Conservation (phyloP, 2,888 invertebrate genomes). For the Drosophila robusta region DNA sequence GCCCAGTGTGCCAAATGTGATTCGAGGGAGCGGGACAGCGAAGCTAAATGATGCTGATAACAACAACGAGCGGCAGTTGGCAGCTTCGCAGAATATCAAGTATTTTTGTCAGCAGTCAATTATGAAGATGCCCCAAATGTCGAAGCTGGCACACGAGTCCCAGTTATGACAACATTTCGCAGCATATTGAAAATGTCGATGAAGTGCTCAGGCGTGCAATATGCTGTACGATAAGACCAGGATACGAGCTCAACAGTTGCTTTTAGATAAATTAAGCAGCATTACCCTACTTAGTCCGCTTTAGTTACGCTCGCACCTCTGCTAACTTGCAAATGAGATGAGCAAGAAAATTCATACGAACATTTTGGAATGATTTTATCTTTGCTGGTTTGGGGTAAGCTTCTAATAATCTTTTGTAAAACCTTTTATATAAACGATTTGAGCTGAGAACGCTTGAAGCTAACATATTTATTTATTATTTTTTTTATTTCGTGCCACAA, state of each 20-base stretch:
- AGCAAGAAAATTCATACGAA: too few relatives aligned
- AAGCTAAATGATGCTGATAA: conserved; percentile 62
- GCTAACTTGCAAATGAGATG: too few relatives aligned
- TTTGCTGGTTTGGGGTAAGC: too few relatives aligned
- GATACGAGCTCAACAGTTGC: conserved; percentile 13
- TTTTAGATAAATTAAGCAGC: not conserved
- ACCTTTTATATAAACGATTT: too few relatives aligned
- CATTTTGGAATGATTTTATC: too few relatives aligned
- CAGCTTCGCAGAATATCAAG: conserved; percentile 51
- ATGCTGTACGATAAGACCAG: conserved; percentile 11
- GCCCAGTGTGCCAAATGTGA: conserved; percentile 37
- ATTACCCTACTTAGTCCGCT: not conserved
- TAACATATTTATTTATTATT: too few relatives aligned
- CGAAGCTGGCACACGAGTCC: conserved; percentile 27
- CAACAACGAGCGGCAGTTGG: conserved; percentile 58
- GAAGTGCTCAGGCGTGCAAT: conserved; percentile 6
- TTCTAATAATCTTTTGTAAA: too few relatives aligned
- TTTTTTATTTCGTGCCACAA: too few relatives aligned
- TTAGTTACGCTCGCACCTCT: too few relatives aligned
- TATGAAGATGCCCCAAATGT: conserved; percentile 38
- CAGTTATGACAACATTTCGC: conserved; percentile 38
- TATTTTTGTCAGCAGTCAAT: conserved; percentile 45
- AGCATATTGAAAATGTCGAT: conserved; percentile 49
- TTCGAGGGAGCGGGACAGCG: conserved; percentile 2
- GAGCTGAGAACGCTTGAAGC: too few relatives aligned